Evolutionary conservation across 2,888 invertebrate species (phyloP).

Genomic region (Hermodice carunculata): DNA sequence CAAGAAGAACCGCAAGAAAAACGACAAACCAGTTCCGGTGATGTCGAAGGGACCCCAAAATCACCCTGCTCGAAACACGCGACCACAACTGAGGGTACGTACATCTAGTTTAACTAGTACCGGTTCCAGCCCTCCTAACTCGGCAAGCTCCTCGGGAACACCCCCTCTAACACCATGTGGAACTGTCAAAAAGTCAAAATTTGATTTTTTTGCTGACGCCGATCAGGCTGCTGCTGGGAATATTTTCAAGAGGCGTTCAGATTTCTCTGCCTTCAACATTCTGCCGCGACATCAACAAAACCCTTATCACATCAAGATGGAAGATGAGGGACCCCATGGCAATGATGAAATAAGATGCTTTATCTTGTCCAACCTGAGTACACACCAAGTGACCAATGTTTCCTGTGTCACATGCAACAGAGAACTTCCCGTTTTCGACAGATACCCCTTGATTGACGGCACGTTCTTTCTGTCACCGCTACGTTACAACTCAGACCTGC

Average conservation of each 20-base stretch:
- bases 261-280: constrained; percentile 82
- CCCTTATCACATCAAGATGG: constrained; percentile 99
- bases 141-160: constrained; percentile 76
- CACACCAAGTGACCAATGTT: constrained; percentile 90
- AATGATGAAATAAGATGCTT: constrained; percentile 98
- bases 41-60: not conserved
- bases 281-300: constrained; percentile 96
- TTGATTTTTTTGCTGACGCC: constrained; percentile 38
- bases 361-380: constrained; percentile 93
- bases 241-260: constrained; percentile 92
- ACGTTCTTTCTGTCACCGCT: constrained; percentile 97
- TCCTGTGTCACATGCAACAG: constrained; percentile 84
- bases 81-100: constrained; percentile 54
- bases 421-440: constrained; percentile 92
- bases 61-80: not conserved
- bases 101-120: constrained; percentile 68
- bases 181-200: constrained; percentile 11
- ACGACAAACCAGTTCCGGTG: constrained; percentile 1
- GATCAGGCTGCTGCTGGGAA: constrained; percentile 56
- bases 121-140: constrained; percentile 69
- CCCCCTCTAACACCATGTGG: constrained; percentile 69
- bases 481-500: constrained; percentile 72
- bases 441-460: constrained; percentile 95
- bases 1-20: constrained; percentile 21
- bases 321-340: constrained; percentile 98